phyloP scores from a whole-genome alignment of 2,888 invertebrate species.

The Eudemis profundana region DNA sequence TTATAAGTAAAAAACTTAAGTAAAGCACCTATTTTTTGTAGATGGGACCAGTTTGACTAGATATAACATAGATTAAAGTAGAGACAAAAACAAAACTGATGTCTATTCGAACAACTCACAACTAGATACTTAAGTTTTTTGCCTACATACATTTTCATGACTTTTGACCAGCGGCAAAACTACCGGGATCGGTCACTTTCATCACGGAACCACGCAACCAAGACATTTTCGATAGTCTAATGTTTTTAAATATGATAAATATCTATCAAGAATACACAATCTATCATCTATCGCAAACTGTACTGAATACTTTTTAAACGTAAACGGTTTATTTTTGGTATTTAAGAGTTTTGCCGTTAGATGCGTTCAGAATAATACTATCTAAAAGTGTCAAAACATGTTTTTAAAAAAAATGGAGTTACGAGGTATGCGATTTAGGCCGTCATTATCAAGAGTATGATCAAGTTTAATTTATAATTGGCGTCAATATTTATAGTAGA shows the following conservation, averaged over 20 bases:
- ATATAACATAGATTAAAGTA: not conserved
- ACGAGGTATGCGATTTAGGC: no score
- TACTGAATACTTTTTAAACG: conserved; percentile 19
- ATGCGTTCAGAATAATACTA: not conserved
- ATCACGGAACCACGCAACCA: not conserved
- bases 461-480: no score
- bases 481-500: no score
- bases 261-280: no score
- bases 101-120: conserved; percentile 7
- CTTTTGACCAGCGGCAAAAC: conserved; percentile 15
- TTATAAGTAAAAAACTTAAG: not conserved
- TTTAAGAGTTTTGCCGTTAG: conserved; percentile 9
- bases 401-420: no score
- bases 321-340: conserved; percentile 14
- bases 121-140: not conserved
- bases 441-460: no score
- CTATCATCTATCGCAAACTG: no score
- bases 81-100: conserved; percentile 11
- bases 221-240: not conserved
- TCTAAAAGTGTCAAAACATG: no score
- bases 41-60: no score
- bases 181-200: conserved; percentile 7
- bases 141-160: conserved; percentile 1
- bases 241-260: no score
- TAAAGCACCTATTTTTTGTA: no score